Conservation (phyloP, 1,140 invertebrate species). For the Neodiprion lecontei region DNA sequence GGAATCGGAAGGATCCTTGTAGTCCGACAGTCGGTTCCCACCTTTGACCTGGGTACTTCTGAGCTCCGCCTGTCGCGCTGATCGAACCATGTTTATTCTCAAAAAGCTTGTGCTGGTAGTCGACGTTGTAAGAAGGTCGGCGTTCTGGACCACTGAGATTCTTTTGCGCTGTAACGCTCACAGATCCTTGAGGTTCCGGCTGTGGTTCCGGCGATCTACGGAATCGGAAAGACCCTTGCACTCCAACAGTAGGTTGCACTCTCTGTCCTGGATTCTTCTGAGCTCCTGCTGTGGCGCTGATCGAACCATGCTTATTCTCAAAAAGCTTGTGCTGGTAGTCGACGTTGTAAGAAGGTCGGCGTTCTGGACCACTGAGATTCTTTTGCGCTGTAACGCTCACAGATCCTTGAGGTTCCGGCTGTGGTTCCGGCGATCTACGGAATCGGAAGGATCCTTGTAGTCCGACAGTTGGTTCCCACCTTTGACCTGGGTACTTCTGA, state of each 20-base stretch:
- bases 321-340: constrained; percentile 9
- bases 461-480: constrained; percentile 37
- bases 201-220: constrained; percentile 36
- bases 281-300: constrained; percentile 16
- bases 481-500: constrained; percentile 35
- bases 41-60: background rate
- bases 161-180: background rate
- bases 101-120: constrained; percentile 15
- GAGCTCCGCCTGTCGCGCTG: background rate
- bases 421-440: constrained; percentile 20
- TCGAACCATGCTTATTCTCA: constrained; percentile 20
- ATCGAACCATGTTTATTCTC: constrained; percentile 8
- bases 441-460: constrained; percentile 31
- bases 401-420: constrained; percentile 23
- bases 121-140: constrained; percentile 13
- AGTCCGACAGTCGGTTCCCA: background rate
- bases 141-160: constrained; percentile 19
- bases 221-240: constrained; percentile 25
- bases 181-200: background rate
- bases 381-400: constrained; percentile 28
- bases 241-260: background rate
- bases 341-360: background rate
- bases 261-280: constrained; percentile 19
- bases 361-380: constrained; percentile 38
- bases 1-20: background rate